Evolutionary conservation across 2,888 invertebrate genomes (phyloP), one percentile per base, ranked within the genome.

Genomic region (Lucinisca nassula): DNA sequence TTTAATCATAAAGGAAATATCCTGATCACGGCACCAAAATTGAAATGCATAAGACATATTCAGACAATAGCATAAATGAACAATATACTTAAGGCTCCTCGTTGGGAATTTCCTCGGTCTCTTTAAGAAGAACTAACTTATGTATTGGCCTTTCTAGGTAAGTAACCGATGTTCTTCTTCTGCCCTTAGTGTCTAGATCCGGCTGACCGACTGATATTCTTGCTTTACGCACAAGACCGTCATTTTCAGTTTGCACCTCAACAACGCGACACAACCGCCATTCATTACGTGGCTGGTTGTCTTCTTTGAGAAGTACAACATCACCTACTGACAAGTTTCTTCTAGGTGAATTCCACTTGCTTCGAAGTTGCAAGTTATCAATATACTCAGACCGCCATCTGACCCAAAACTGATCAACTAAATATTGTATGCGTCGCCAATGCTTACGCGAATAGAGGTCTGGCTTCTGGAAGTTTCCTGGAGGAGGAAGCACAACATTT

Each of bases 371-470:
- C 17, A 90, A 55, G 27, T 45, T 85, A 30, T 78, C 78, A 8
- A 92, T 40, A 81, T 80, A 91, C 61, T 92, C 91, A 30, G 30
- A 55, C 27, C 79, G 67, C 92, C 92, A 92, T 10, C 92, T 72
- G 35, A n/a, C 12, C 92, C 91, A 93, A 73, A 93, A 92, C 49
- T 85, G 79, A 40, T 92, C 83, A n/a, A 82, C 82, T 0, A 92
- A 27, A 76, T 86, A 85, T 38, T 92, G 90, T 0, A 87, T 80
- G 4, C 89, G 76, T 37, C 87, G 6, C 92, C 92, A 92, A 0
- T 87, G 82, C 32, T 85, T 90, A 40, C 91, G 21, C 12, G 55
- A 67, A 49, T 89, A 92, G 2, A 91, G 0, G 58, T 90, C 91
- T 8, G 38, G 58, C 75, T 49, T 75, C 24, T 38, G 55, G 70